These are phyloP conservation scores for Chloroclysta siterata DNA, from an alignment of 2,888 invertebrate genomes.

Conservation along the genomic window DNA sequence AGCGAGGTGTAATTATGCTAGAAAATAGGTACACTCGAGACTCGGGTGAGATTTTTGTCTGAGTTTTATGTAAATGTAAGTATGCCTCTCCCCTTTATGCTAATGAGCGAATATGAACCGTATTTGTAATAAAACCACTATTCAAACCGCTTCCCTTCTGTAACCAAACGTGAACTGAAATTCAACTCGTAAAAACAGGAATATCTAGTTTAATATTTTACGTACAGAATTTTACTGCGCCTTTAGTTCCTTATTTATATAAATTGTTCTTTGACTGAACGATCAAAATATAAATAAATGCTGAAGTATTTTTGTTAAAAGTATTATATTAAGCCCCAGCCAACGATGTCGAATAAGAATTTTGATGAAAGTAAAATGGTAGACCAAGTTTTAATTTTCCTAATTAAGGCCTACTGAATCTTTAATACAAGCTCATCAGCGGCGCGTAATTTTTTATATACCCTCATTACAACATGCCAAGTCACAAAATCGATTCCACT, in stretches of 20 bases:
- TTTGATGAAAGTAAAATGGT: slow-evolving; percentile 20
- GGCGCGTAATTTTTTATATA: slow-evolving; percentile 26
- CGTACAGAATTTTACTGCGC: neutral
- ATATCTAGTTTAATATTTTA: neutral
- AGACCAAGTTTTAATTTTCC: slow-evolving; percentile 32
- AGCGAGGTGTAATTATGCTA: slow-evolving; percentile 70
- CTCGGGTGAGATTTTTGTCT: slow-evolving; percentile 68
- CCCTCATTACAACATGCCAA: slow-evolving; percentile 19
- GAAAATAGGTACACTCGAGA: slow-evolving; percentile 49
- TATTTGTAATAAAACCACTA: slow-evolving; percentile 62
- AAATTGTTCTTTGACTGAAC: no score
- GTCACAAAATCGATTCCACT: slow-evolving; percentile 18
- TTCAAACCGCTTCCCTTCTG: slow-evolving; percentile 56
- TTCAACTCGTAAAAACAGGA: slow-evolving; percentile 5
- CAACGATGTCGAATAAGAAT: slow-evolving; percentile 16
- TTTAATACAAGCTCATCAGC: slow-evolving; percentile 30
- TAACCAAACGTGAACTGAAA: slow-evolving; percentile 25
- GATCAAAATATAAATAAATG: neutral
- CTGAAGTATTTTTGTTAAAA: neutral
- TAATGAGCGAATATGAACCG: slow-evolving; percentile 66
- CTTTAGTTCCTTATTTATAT: neutral
- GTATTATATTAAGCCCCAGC: slow-evolving; percentile 6
- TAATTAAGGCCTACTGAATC: slow-evolving; percentile 32
- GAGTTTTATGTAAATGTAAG: slow-evolving; percentile 72
- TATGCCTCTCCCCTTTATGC: slow-evolving; percentile 63